Conservation (phyloP, 2,797 vertebrate species). For the Dallia pectoralis region DNA sequence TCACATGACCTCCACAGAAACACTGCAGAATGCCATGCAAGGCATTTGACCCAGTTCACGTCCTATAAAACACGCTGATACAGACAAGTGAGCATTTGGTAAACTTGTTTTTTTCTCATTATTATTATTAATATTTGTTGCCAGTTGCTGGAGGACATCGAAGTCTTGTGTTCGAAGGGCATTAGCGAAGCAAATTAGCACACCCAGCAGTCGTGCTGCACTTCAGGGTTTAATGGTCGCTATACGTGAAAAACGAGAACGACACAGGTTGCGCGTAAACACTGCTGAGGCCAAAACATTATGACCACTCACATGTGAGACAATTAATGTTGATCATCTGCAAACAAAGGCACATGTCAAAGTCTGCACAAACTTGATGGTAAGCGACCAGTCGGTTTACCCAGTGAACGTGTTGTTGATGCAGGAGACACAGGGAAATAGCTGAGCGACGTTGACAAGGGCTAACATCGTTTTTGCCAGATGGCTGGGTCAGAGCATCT, state of each 20-base stretch:
- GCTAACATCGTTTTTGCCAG: no score
- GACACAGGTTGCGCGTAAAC: conserved; percentile 17
- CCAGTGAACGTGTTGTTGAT: no score
- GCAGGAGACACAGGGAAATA: no score
- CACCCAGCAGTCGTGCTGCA: neutral
- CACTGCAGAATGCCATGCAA: neutral
- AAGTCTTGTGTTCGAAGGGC: neutral
- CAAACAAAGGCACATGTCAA: no score
- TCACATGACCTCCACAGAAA: conserved; percentile 65
- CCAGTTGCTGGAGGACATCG: neutral
- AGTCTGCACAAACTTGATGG: no score
- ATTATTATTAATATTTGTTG: neutral
- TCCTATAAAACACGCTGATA: conserved; percentile 38
- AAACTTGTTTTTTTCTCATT: neutral
- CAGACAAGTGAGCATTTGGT: conserved; percentile 37
- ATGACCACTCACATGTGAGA: no score
- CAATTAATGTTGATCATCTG: no score
- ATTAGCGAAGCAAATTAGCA: neutral
- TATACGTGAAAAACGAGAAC: conserved; percentile 38
- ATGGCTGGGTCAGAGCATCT: no score
- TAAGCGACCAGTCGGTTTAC: no score
- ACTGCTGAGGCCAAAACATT: no score
- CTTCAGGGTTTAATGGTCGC: neutral
- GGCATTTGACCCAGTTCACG: neutral
- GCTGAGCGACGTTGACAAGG: no score